A percentile compares a stretch with the other conserved stretches of the same genome.
Conservation (phyloP, 2,113 vertebrate species). For the Ailurus styani region DNA sequence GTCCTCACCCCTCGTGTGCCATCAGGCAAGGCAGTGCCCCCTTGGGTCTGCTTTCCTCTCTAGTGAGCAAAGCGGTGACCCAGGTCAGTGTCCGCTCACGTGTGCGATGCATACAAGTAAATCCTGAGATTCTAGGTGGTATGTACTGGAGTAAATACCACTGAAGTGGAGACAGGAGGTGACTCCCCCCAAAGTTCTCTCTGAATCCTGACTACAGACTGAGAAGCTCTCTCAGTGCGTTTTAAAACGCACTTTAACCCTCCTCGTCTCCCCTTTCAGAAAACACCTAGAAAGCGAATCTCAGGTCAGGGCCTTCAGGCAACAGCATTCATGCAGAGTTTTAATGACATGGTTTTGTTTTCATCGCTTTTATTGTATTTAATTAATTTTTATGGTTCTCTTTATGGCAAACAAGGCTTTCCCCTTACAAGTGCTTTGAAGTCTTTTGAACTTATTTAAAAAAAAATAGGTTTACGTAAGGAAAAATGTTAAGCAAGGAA, state of each 20-base stretch:
- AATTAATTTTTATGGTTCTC: background rate
- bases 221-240: background rate
- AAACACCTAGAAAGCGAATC: background rate
- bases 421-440: background rate
- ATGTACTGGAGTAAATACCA: background rate
- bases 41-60: background rate
- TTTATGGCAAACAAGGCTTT: background rate
- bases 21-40: background rate
- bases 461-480: background rate
- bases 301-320: background rate
- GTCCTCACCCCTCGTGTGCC: background rate
- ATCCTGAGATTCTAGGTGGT: background rate
- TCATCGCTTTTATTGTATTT: background rate
- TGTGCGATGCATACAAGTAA: accelerated
- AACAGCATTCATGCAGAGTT: background rate
- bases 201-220: background rate
- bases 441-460: background rate
- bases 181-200: background rate
- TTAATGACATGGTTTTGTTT: background rate
- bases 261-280: slow-evolving; percentile 13
- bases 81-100: background rate
- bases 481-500: background rate
- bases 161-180: background rate
- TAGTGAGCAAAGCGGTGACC: background rate
- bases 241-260: background rate